Evolutionary conservation across 30 jellyfish, hydroid and myxozoan genomes (phyloP).

Genomic region (Pelagia noctiluca): DNA sequence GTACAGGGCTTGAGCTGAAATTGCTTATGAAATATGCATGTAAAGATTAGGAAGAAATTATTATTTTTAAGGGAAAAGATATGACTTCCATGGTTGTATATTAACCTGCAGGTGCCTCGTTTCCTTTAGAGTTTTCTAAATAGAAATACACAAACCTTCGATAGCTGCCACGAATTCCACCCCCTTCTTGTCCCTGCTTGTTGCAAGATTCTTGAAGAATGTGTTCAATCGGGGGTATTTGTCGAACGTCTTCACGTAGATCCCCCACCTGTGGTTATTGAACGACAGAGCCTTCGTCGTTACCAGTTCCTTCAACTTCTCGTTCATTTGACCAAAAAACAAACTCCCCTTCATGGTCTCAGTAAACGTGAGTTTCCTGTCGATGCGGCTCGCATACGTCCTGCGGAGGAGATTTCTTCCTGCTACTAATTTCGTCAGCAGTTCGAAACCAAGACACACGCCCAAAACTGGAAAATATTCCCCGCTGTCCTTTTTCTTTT

Average conservation of each 20-base stretch:
- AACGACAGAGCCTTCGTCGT: slow-evolving; percentile 11
- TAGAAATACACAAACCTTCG: slow-evolving; percentile 64
- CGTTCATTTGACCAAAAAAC: slow-evolving; percentile 15
- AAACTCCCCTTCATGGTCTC: not conserved
- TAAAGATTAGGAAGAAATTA: too few species aligned
- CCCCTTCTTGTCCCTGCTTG: slow-evolving; percentile 66
- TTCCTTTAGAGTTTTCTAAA: too few species aligned
- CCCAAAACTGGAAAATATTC: slow-evolving; percentile 45
- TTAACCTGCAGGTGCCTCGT: too few species aligned
- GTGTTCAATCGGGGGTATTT: slow-evolving; percentile 17
- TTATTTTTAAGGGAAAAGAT: too few species aligned
- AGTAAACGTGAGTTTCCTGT: slow-evolving; percentile 17
- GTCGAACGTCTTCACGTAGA: slow-evolving; percentile 36
- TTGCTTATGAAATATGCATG: too few species aligned
- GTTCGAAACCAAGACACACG: slow-evolving; percentile 61
- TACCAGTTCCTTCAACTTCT: slow-evolving; percentile 11
- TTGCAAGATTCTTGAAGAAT: slow-evolving; percentile 47
- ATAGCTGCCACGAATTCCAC: slow-evolving; percentile 75
- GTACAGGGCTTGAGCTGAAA: too few species aligned
- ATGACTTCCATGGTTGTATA: too few species aligned
- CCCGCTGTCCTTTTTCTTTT: slow-evolving; percentile 28
- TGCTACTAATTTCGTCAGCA: slow-evolving; percentile 21
- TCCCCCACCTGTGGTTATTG: slow-evolving; percentile 71
- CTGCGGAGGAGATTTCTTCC: slow-evolving; percentile 24
- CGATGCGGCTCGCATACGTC: slow-evolving; percentile 38